Conservation (phyloP, 2,797 vertebrate species). For the Rhinoraja longicauda region DNA sequence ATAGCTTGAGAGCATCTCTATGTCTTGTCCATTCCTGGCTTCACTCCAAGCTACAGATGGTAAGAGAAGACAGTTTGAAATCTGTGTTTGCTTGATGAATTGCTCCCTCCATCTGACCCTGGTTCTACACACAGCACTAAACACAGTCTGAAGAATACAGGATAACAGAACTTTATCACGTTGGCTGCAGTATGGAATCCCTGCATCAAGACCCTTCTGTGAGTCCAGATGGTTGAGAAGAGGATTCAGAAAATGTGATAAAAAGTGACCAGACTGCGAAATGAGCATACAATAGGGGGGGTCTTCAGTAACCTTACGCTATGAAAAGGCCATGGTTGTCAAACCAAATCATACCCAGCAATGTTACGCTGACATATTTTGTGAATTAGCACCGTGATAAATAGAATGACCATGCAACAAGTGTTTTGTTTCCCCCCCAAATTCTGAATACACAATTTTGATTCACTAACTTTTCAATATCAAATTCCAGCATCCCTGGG, state of each 20-base stretch:
- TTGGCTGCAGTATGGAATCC: slow-evolving; percentile 46
- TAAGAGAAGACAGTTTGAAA: slow-evolving; percentile 55
- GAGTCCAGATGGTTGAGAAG: slow-evolving; percentile 51
- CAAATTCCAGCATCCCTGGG: neutral
- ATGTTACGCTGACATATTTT: neutral
- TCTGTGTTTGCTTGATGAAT: slow-evolving; percentile 57
- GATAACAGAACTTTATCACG: slow-evolving; percentile 49
- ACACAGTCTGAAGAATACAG: slow-evolving; percentile 51
- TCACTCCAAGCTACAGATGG: slow-evolving; percentile 58
- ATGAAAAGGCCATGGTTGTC: neutral
- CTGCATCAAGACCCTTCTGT: slow-evolving; percentile 53
- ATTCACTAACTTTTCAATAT: neutral
- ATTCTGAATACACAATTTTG: neutral
- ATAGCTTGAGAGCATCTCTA: slow-evolving; percentile 30
- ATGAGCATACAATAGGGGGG: neutral
- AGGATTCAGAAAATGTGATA: slow-evolving; percentile 45
- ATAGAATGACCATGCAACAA: neutral
- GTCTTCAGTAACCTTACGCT: slow-evolving; percentile 26
- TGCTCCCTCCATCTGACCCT: slow-evolving; percentile 59
- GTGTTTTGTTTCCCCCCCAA: neutral
- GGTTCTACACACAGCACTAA: slow-evolving; percentile 56
- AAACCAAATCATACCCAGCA: neutral
- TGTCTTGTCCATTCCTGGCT: slow-evolving; percentile 46
- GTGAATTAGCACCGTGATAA: neutral
- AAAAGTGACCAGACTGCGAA: slow-evolving; percentile 44